Percentiles rank a stretch among this genome's conserved stretches.
These are phyloP conservation scores for Ciconia boyciana DNA, from an alignment of 2,113 vertebrate species.

Conservation along the genomic window DNA sequence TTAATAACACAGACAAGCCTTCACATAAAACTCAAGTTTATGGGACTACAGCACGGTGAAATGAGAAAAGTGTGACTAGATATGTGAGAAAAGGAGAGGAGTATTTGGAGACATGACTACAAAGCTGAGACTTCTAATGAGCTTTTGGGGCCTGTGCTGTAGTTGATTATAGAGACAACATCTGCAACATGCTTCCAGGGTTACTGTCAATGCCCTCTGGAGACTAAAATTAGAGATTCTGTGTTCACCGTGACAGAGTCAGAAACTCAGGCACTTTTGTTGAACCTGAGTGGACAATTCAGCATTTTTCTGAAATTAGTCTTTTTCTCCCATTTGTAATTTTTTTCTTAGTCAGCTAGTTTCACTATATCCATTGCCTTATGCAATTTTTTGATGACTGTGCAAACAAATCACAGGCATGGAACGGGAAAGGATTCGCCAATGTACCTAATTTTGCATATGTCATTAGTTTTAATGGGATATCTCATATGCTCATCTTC, in stretches of 20 bases:
- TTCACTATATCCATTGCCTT: background rate
- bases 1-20: background rate
- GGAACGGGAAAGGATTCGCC: background rate
- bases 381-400: background rate
- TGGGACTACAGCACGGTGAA: background rate
- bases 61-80: background rate
- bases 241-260: background rate
- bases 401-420: background rate
- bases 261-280: background rate
- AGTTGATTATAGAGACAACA: background rate
- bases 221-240: background rate
- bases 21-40: background rate
- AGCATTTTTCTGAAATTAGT: background rate
- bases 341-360: background rate
- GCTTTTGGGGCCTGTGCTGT: background rate
- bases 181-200: background rate
- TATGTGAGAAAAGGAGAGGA: background rate
- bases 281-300: background rate
- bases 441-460: background rate
- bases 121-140: background rate
- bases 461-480: background rate
- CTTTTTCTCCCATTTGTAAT: background rate
- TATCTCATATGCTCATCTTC: background rate
- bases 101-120: background rate
- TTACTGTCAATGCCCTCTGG: fast-evolving